A percentile compares a stretch with the other conserved stretches of the same genome.
These are phyloP conservation scores for Halictus rubicundus DNA, from an alignment of 1,140 invertebrate genomes.

Conservation along the genomic window DNA sequence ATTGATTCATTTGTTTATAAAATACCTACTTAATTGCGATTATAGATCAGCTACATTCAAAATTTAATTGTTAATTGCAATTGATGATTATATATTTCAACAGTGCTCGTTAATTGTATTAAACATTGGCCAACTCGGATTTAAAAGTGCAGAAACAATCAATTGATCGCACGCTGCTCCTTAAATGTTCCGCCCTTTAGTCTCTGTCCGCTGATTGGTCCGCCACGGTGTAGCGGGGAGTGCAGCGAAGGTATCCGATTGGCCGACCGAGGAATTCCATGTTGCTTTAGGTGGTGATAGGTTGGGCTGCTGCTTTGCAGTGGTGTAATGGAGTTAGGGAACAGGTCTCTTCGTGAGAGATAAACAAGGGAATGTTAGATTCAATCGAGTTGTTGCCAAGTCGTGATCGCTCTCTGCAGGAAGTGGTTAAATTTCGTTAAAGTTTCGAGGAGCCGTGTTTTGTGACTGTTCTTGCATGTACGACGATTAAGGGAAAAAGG, in stretches of 20 bases:
- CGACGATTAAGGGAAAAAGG: not conserved
- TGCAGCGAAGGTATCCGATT: not conserved
- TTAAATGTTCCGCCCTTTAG: constrained; percentile 13
- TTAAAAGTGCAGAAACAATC: not conserved
- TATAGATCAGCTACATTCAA: no score
- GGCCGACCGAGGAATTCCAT: not conserved
- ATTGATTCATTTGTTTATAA: no score
- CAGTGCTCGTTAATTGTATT: no score
- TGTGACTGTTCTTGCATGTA: not conserved
- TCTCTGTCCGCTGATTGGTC: not conserved
- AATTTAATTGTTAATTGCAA: no score
- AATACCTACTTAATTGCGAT: no score
- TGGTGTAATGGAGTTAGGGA: constrained; percentile 34
- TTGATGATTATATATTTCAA: no score
- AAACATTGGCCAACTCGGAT: not conserved
- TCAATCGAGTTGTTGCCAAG: constrained; percentile 1
- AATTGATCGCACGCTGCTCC: not conserved
- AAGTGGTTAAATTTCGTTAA: not conserved
- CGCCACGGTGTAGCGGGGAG: no score
- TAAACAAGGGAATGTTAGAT: constrained; percentile 35
- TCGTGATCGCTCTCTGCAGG: not conserved
- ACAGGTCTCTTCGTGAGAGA: not conserved
- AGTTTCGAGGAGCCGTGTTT: not conserved
- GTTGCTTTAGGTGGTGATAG: not conserved
- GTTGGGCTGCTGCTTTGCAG: not conserved